Evolutionary conservation across 2,888 invertebrate species (phyloP).

Genomic region (Crocallis elinguaria): DNA sequence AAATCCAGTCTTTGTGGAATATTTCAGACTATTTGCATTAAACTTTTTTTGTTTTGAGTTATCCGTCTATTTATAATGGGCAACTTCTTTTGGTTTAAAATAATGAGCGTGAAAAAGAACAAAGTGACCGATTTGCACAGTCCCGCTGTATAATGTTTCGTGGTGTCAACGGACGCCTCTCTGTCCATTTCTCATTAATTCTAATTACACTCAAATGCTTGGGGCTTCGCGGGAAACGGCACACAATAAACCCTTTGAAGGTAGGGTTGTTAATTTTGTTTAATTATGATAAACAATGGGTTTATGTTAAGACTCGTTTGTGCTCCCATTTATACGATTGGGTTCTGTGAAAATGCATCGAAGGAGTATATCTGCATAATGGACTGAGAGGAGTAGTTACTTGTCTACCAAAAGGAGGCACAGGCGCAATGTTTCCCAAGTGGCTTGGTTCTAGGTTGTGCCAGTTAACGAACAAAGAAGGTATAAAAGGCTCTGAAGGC

Average conservation of each 20-base stretch:
- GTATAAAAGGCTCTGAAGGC: conserved; percentile 18
- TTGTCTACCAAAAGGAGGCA: conserved; percentile 15
- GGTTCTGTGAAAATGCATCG: neutral
- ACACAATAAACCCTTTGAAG: conserved; percentile 52
- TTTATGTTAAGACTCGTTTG: conserved; percentile 14
- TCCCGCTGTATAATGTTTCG: conserved; percentile 61
- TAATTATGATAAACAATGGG: conserved; percentile 38
- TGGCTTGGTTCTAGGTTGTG: conserved; percentile 24
- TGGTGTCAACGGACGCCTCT: conserved; percentile 64
- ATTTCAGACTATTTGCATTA: neutral
- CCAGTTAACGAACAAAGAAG: conserved; percentile 28
- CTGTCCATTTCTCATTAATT: conserved; percentile 72
- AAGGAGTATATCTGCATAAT: neutral
- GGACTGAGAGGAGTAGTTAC: conserved; percentile 3
- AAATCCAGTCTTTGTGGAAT: conserved; percentile 14
- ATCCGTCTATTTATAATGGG: conserved; percentile 22
- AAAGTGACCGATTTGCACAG: conserved; percentile 41
- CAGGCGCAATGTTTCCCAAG: conserved; percentile 21
- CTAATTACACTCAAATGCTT: conserved; percentile 68
- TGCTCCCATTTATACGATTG: conserved; percentile 11
- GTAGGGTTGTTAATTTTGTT: conserved; percentile 39
- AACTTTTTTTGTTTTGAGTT: neutral
- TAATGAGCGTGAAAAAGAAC: conserved; percentile 38
- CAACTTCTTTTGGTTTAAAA: conserved; percentile 22
- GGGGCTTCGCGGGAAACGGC: conserved; percentile 57